These are phyloP conservation scores for Formicarius rufipectus DNA, from an alignment of 2,113 vertebrate genomes.

Conservation along the genomic window DNA sequence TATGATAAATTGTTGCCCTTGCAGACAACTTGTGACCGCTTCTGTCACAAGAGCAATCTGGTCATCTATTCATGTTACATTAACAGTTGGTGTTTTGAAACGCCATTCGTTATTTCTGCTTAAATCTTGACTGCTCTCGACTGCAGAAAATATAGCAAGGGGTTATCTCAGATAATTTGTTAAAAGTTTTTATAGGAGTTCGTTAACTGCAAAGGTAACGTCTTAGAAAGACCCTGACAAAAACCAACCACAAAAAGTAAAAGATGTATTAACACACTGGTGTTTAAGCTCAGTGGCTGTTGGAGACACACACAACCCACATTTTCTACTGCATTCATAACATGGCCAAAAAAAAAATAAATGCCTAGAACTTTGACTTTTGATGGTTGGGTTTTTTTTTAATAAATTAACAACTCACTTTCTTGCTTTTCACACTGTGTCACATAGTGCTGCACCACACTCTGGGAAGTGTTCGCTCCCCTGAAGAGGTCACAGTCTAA, in stretches of 20 bases:
- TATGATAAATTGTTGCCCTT: neutral
- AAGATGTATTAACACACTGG: accelerated
- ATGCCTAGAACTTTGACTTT: neutral
- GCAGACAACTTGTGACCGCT: neutral
- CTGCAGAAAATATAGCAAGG: neutral
- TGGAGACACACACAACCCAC: neutral
- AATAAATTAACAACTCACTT: neutral
- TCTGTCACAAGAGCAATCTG: slow-evolving; percentile 36
- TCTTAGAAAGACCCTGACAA: neutral
- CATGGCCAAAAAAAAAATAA: neutral
- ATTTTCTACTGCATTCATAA: neutral
- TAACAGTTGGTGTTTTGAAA: slow-evolving; percentile 55
- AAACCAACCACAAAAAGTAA: neutral
- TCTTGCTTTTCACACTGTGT: neutral
- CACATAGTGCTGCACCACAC: neutral
- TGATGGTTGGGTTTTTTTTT: accelerated
- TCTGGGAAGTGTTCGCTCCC: neutral
- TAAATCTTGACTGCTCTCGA: neutral
- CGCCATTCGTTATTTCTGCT: neutral
- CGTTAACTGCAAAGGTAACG: neutral
- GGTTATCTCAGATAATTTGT: neutral
- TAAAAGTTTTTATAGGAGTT: neutral
- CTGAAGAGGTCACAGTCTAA: neutral
- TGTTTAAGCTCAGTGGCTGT: neutral
- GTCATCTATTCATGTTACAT: neutral